Evolutionary conservation across 2,113 vertebrate genomes (phyloP).

Genomic region (Percina caprodes): DNA sequence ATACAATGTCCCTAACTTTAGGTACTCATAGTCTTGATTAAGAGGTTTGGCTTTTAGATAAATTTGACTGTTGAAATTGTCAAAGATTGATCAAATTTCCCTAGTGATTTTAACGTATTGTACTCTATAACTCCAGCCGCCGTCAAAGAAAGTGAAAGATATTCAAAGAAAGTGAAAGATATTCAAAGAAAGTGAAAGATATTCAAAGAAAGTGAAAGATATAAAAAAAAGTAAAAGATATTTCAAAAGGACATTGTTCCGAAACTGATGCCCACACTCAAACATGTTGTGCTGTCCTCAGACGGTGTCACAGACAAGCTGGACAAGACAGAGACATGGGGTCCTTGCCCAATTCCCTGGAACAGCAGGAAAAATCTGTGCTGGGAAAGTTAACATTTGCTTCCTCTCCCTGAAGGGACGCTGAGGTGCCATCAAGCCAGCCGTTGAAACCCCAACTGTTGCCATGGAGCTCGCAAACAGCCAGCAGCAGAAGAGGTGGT

Average conservation of each 20-base stretch:
- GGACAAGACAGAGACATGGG: neutral
- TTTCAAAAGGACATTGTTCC: neutral
- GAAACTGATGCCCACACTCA: neutral
- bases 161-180: too few species aligned
- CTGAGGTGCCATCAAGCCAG: slow-evolving; percentile 21
- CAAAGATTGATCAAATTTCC: neutral
- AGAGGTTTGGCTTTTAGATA: neutral
- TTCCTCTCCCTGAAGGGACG: slow-evolving; percentile 16
- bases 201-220: neutral
- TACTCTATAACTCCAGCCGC: neutral
- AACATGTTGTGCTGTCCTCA: neutral
- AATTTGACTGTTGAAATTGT: neutral
- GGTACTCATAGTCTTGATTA: neutral
- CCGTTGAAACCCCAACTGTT: slow-evolving; percentile 15
- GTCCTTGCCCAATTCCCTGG: slow-evolving; percentile 6
- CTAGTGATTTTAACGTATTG: neutral
- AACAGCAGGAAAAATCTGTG: slow-evolving; percentile 50
- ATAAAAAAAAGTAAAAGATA: slow-evolving; percentile 4
- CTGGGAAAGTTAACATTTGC: slow-evolving; percentile 48
- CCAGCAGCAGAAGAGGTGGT: slow-evolving; percentile 18
- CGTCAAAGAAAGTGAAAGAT: neutral
- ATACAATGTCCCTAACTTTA: neutral
- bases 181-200: too few species aligned
- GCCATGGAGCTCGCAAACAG: slow-evolving; percentile 19
- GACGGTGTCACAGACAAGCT: slow-evolving; percentile 1